Evolutionary conservation across 1,140 invertebrate genomes (phyloP).

Genomic region (Amphibalanus amphitrite): DNA sequence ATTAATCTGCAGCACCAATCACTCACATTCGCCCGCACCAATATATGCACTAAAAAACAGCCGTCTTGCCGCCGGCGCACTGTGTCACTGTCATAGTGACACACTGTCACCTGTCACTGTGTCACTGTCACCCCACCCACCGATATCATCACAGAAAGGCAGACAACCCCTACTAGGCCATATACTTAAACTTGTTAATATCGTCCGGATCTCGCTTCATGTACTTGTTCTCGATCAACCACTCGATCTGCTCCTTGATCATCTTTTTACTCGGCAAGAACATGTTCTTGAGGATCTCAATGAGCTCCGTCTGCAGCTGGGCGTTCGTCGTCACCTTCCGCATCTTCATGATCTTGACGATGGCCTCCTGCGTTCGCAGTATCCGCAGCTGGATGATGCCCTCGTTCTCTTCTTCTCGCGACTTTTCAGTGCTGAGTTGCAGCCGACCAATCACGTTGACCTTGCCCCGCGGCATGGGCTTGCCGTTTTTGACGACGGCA

Average conservation of each 20-base stretch:
- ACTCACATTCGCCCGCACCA: no score
- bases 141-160: no score
- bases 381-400: slow-evolving; percentile 91
- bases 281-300: slow-evolving; percentile 98
- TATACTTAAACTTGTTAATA: slow-evolving; percentile 95
- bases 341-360: slow-evolving; percentile 98
- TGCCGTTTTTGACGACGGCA: slow-evolving; percentile 79
- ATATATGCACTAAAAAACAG: no score
- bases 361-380: slow-evolving; percentile 82
- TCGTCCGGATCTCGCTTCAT: slow-evolving; percentile 90
- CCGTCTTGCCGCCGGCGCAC: no score
- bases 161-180: slow-evolving; percentile 52
- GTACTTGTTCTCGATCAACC: slow-evolving; percentile 97
- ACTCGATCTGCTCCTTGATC: slow-evolving; percentile 98
- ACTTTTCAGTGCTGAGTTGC: slow-evolving; percentile 84
- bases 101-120: no score
- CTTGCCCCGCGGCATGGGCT: slow-evolving; percentile 81
- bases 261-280: slow-evolving; percentile 97
- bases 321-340: slow-evolving; percentile 83
- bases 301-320: slow-evolving; percentile 84
- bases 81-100: no score
- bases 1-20: no score
- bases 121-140: no score
- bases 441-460: slow-evolving; percentile 86
- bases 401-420: slow-evolving; percentile 92